Evolutionary conservation across 1,140 invertebrate genomes (phyloP).

Genomic region (Ceratoteleas bidentatus): DNA sequence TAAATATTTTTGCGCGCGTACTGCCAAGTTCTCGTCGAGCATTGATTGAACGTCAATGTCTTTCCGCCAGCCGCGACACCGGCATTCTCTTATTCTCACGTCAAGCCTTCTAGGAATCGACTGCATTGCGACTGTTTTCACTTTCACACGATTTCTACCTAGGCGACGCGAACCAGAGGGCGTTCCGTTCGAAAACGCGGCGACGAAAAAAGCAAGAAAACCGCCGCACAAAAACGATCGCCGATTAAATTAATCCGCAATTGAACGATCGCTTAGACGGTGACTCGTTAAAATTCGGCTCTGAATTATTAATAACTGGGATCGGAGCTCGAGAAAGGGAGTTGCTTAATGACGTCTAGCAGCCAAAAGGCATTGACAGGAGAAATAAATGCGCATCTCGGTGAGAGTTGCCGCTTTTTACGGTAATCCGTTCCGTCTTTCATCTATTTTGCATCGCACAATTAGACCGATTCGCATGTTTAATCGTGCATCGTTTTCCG

Average conservation of each 20-base stretch:
- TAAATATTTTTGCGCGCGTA: slow-evolving; percentile 35
- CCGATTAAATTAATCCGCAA: too few species aligned
- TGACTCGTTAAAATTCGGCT: too few species aligned
- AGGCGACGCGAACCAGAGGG: slow-evolving; percentile 27
- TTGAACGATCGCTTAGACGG: too few species aligned
- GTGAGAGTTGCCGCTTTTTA: neutral
- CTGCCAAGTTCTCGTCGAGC: slow-evolving; percentile 9
- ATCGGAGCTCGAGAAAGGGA: neutral
- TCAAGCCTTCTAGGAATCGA: slow-evolving; percentile 33
- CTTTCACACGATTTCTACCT: slow-evolving; percentile 76
- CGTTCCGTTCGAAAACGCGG: slow-evolving; percentile 26
- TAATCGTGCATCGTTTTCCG: too few species aligned
- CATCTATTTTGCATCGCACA: neutral
- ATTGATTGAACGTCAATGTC: slow-evolving; percentile 36
- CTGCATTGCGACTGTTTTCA: slow-evolving; percentile 67
- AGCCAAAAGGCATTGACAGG: slow-evolving; percentile 1
- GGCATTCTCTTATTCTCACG: slow-evolving; percentile 57
- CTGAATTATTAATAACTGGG: too few species aligned
- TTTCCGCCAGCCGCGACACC: slow-evolving; percentile 19
- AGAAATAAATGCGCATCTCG: neutral
- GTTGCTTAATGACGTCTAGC: slow-evolving; percentile 4
- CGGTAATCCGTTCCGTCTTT: neutral
- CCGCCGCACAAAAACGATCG: too few species aligned
- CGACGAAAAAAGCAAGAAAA: neutral
- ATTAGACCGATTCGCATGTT: neutral